Base-by-base conservation (phyloP, 2,888 invertebrate species). In the Lagria hirta region DNA sequence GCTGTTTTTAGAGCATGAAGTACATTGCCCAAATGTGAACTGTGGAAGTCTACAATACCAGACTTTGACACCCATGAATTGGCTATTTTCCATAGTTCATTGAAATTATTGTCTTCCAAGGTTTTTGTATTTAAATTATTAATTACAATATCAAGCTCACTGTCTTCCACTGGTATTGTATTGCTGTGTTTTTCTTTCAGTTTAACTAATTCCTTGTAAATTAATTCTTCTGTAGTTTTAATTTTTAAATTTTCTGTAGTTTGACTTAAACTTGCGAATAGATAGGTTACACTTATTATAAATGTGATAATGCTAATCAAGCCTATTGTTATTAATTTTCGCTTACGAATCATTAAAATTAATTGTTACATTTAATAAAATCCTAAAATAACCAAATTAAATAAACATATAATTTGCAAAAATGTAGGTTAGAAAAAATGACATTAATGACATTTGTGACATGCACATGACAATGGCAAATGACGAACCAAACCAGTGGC, bases 1-100 rank as follows among this genome's bases (percentile, higher is more conserved):
- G 83, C 77, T 55, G 76, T 76, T 51, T 81, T 80, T 57, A 90
- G 72, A 7, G 83, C 82, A 43, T 79, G 74, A 33, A 88, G 65
- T 50, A 87, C 75, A 58, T 80, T 79, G 4, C 86, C 86, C 51
- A 85, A 58, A 48, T 73, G 67, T 5, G 72, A 64, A 32, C 71
- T 72, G 12, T 49, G 53, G n/a, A 58, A 48, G 45, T 73, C 65
- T 28, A 71, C 62, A 12, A 75, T 47, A 46, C 68, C 63, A 10
- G 64, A 59, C 46, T 64, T 60, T 18, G 65, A 63, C 23, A 72
- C 65, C 72, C 73, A 72, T 49, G 69, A 59, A 51, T 69, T 65
- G n/a, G 63, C 65, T 45, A 61, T 57, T n/a, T 57, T 51, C 73
- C 73, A 73, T 26, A 71, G 20, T 18, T 55, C 32, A 4, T 48